Base-by-base conservation (phyloP, 2,797 vertebrate species). In the Chlorospingus semifuscus region DNA sequence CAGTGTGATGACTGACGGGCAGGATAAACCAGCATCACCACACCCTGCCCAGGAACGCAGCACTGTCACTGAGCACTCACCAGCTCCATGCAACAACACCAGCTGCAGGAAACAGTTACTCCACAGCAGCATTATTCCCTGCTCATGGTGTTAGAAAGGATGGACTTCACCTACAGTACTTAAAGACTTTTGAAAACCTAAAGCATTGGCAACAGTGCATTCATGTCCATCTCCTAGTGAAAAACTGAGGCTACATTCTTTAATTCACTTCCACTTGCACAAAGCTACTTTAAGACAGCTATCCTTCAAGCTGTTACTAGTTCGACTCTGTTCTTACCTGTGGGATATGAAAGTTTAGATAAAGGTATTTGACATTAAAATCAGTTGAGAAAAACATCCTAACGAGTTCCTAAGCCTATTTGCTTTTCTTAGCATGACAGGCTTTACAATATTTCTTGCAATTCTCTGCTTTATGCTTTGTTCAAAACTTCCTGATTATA, bases 401-500 rank as follows among this genome's bases (percentile, higher is more conserved):
- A 90, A 78, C 46, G 75, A 86, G 42, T 69, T 91, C 72, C 61
- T 69, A 75, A 83, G 71, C 76, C 71, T 70, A 56, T 80, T 64
- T 81, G 53, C n/a, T 94, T 83, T 87, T 50, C 69, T 69, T 63
- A 81, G 65, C 47, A 21, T 29, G 47, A 79, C 18, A 83, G 50
- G 61, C 55, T 71, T 88, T 60, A 65, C 29, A 69, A 4, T 52
- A 77, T 41, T 88, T 69, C 70, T 69, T 81, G 19, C 50, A 59
- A 57, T 52, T 65, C 78, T 87, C 74, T 29, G 34, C 55, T 83
- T 87, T 42, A 2, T 36, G 37, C 83, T 89, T 90, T 87, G 36
- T 91, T 91, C 65, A 66, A 91, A 87, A 91, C 61, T 75, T 86
- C 63, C 50, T 26, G 47, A 72, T 89, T 87, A 91, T 70, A 66